These are phyloP conservation scores for Astreopora myriophthalma DNA, from an alignment of 64 coral and sea anemone species.

Conservation along the genomic window DNA sequence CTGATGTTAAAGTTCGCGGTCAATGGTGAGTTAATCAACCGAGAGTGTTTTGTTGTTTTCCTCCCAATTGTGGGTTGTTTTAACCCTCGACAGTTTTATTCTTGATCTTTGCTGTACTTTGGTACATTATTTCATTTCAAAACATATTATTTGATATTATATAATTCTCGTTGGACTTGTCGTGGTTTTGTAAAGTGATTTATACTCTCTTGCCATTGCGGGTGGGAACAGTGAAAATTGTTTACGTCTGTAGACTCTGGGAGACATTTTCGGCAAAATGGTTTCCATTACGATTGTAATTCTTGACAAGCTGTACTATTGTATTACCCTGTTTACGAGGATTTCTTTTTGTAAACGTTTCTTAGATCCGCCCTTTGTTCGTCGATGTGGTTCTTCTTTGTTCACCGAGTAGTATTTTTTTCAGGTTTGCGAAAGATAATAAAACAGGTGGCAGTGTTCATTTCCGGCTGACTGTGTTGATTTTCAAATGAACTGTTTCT, in stretches of 20 bases:
- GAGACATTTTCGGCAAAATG: too few relatives aligned
- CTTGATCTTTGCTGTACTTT: neutral
- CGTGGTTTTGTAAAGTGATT: too few relatives aligned
- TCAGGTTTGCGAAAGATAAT: neutral
- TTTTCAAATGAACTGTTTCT: slow-evolving; percentile 9
- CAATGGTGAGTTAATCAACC: slow-evolving; percentile 16
- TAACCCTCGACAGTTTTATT: neutral
- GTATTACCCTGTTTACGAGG: too few relatives aligned
- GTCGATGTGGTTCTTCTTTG: neutral
- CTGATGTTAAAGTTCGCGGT: slow-evolving; percentile 62
- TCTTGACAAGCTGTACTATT: too few relatives aligned
- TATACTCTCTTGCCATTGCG: too few relatives aligned
- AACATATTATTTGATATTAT: too few relatives aligned
- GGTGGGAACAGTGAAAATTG: too few relatives aligned
- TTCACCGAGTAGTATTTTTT: neutral
- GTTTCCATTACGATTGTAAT: too few relatives aligned
- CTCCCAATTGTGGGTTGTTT: neutral
- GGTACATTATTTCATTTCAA: too few relatives aligned
- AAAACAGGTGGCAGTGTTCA: slow-evolving; percentile 19
- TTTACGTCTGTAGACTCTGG: too few relatives aligned
- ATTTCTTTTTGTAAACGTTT: neutral
- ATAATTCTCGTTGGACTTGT: too few relatives aligned
- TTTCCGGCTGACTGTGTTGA: neutral
- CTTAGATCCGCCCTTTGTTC: neutral
- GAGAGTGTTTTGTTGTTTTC: neutral